These are phyloP conservation scores for Oryzias celebensis DNA, from an alignment of 2,113 vertebrate species.

Conservation along the genomic window DNA sequence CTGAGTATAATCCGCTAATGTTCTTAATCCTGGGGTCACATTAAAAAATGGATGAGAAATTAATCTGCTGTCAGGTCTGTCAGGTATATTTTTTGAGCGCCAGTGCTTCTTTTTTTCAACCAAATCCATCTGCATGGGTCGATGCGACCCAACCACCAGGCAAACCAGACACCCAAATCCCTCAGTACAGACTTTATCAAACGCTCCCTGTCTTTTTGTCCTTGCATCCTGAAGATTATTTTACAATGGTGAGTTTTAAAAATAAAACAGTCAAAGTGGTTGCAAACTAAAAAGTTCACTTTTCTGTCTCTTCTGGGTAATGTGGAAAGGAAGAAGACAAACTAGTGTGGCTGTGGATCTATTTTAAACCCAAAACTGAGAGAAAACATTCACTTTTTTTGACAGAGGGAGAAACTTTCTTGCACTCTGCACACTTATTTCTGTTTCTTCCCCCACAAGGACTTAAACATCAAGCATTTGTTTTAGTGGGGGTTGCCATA, in stretches of 20 bases:
- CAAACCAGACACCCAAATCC: conserved; percentile 50
- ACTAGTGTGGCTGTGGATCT: conserved; percentile 16
- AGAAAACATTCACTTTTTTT: conserved; percentile 12
- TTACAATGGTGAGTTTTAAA: conserved; percentile 30
- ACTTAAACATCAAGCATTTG: conserved; percentile 43
- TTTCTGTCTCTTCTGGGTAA: conserved; percentile 22
- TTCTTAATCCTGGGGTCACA: conserved; percentile 76
- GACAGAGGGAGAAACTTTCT: conserved; percentile 47
- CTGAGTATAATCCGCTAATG: conserved; percentile 72
- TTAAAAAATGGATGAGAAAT: conserved; percentile 76
- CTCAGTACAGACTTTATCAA: conserved; percentile 21
- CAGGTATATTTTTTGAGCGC: conserved; percentile 62
- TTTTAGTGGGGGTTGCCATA: conserved; percentile 55
- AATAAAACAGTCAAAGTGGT: conserved; percentile 20
- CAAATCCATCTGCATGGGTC: conserved; percentile 53
- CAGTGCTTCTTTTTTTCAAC: conserved; percentile 49
- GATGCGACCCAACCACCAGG: conserved; percentile 29
- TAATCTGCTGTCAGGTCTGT: conserved; percentile 73
- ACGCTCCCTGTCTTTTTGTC: conserved; percentile 52
- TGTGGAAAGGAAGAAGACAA: conserved; percentile 5
- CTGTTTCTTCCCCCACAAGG: conserved; percentile 41
- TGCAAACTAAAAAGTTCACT: conserved; percentile 20
- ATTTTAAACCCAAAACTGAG: conserved; percentile 23
- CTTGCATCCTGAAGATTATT: conserved; percentile 48
- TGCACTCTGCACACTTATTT: conserved; percentile 37